Evolutionary conservation across 2,797 vertebrate genomes (phyloP).

Genomic region (Carcharodon carcharias): DNA sequence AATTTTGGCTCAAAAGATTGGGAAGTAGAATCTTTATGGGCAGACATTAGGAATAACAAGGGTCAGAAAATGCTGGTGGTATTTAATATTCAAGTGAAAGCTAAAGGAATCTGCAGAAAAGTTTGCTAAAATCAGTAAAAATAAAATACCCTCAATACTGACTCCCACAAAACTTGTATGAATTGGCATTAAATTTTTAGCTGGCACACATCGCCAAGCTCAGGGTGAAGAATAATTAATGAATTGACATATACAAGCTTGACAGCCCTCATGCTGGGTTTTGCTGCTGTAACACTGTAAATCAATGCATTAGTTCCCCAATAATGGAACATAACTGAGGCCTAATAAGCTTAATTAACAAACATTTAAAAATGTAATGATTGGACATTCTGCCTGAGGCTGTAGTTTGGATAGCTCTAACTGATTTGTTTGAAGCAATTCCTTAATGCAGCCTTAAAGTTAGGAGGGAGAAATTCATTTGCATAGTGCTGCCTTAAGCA

Average conservation of each 20-base stretch:
- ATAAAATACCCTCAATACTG: background rate
- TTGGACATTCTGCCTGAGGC: background rate
- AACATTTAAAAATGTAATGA: conserved; percentile 12
- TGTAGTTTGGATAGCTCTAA: background rate
- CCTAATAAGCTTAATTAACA: background rate
- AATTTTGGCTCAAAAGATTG: background rate
- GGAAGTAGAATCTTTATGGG: background rate
- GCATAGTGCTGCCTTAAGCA: no score
- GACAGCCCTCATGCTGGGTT: background rate
- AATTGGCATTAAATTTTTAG: background rate
- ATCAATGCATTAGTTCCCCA: background rate
- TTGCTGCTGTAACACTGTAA: background rate
- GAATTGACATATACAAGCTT: background rate
- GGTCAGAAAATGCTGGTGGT: background rate
- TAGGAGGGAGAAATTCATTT: background rate
- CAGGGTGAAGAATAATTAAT: background rate
- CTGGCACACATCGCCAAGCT: background rate
- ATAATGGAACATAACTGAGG: background rate
- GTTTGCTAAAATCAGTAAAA: background rate
- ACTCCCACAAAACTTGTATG: background rate
- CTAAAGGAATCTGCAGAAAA: background rate
- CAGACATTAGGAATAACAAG: background rate
- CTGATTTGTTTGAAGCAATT: background rate
- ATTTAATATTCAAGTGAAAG: background rate
- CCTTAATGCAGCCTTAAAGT: background rate